Base-by-base conservation (phyloP, 2,888 invertebrate genomes). In the Parelbella ahira region DNA sequence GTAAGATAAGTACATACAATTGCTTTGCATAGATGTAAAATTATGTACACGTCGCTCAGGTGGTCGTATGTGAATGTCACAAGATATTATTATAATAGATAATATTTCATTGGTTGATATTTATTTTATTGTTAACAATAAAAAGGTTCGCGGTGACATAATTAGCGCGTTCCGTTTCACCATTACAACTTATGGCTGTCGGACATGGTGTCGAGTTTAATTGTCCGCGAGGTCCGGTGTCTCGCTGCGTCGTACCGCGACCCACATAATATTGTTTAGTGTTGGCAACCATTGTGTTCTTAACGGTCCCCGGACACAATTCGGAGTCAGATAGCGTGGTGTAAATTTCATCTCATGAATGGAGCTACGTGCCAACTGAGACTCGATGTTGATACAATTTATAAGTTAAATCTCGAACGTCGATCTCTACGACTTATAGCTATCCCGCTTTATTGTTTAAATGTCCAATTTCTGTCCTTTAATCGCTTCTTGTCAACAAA, bases 241-340 rank as follows among this genome's bases (percentile, higher is more conserved):
- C 69, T 64, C 66, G 66, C 74, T 68, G 60, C 63, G 59, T 77
- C 66, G 66, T 74, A 66, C 60, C 64, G 60, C 79, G 81, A 76
- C 82, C 82, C 68, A 83, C 80, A 78, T 82, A 68, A 67, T 72
- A 68, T 72, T 70, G 72, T 73, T 75, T 71, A 68, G 67, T 56
- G 53, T 63, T 66, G 59, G 66, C 63, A 64, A 66, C 62, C 68
- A 81, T 83, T 81, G 80, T 82, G 58, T 61, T 64, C 63, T 54
- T 83, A 84, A 83, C 83, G 82, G 81, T 54, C 47, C 48, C 21
- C 13, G 56, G 66, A 64, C 64, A 68, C 55, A 63, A 66, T 67
- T 71, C 60, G 58, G 58, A 63, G 63, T 67, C 61, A 48, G 61
- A 68, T 69, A 65, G 59, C 59, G 57, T 51, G 53, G 41, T 42